A percentile compares a stretch with the other conserved stretches of the same genome.
Evolutionary conservation across 1,140 invertebrate species (phyloP).

Genomic region (Drusus annulatus): DNA sequence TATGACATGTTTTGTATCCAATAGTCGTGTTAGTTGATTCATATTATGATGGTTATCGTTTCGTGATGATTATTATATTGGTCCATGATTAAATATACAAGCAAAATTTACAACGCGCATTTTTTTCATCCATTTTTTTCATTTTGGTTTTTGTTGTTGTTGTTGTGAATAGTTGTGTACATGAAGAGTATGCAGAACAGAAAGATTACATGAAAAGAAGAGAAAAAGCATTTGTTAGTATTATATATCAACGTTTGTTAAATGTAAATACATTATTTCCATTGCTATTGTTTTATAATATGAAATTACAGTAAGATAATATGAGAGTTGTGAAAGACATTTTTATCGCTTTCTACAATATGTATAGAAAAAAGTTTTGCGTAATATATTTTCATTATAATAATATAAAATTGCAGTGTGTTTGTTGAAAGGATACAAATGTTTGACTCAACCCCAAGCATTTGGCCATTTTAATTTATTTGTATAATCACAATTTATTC

Average conservation of each 20-base stretch:
- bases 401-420: conserved; percentile 9
- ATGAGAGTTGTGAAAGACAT: conserved; percentile 29
- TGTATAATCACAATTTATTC: neutral
- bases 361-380: neutral
- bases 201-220: conserved; percentile 73
- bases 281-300: conserved; percentile 7
- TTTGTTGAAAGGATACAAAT: conserved; percentile 42
- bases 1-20: conserved; percentile 15
- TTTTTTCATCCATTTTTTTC: conserved; percentile 14
- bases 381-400: conserved; percentile 1
- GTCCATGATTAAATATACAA: conserved; percentile 39
- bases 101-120: conserved; percentile 54
- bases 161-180: no score
- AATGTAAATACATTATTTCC: conserved; percentile 24
- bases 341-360: conserved; percentile 31
- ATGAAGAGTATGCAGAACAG: conserved; percentile 58
- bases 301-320: conserved; percentile 15
- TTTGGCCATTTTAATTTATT: conserved; percentile 35
- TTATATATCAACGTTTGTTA: conserved; percentile 52
- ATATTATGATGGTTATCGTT: conserved; percentile 26
- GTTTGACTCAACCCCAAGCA: conserved; percentile 23
- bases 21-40: conserved; percentile 26
- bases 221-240: conserved; percentile 73
- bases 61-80: conserved; percentile 29
- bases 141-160: conserved; percentile 16